phyloP scores from a whole-genome alignment of 2,113 vertebrate genomes.

The Caracal caracal region DNA sequence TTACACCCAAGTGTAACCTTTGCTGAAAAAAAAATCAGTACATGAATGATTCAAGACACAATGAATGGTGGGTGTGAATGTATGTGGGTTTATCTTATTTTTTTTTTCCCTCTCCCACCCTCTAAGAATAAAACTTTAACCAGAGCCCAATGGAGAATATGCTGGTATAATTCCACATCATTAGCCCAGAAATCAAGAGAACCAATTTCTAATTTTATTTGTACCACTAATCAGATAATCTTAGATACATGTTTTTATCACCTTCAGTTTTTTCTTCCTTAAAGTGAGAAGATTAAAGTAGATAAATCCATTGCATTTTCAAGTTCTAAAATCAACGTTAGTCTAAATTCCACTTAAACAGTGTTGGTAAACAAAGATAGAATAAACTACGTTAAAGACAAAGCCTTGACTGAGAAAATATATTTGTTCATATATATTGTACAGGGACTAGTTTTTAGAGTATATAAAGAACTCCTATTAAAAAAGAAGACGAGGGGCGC shows the following conservation, averaged over 20 bases:
- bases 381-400: not conserved
- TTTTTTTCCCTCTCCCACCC: not conserved
- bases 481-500: not conserved
- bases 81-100: not conserved
- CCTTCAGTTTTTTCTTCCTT: not conserved
- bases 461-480: not conserved
- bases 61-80: not conserved
- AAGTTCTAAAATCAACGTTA: not conserved
- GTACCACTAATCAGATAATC: not conserved
- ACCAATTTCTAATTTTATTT: not conserved
- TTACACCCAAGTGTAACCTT: constrained; percentile 58
- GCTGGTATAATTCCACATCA: not conserved
- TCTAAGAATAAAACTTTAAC: not conserved
- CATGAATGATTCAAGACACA: constrained; percentile 35
- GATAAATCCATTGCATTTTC: not conserved
- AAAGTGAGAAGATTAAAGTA: constrained; percentile 3
- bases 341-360: not conserved
- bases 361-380: not conserved
- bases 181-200: not conserved
- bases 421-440: not conserved
- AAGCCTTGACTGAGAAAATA: not conserved
- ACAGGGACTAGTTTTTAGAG: not conserved
- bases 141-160: constrained; percentile 18
- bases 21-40: not conserved
- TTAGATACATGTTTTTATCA: not conserved